Evolutionary conservation across 2,797 vertebrate genomes (phyloP).

Genomic region (Diplodus puntazzo): DNA sequence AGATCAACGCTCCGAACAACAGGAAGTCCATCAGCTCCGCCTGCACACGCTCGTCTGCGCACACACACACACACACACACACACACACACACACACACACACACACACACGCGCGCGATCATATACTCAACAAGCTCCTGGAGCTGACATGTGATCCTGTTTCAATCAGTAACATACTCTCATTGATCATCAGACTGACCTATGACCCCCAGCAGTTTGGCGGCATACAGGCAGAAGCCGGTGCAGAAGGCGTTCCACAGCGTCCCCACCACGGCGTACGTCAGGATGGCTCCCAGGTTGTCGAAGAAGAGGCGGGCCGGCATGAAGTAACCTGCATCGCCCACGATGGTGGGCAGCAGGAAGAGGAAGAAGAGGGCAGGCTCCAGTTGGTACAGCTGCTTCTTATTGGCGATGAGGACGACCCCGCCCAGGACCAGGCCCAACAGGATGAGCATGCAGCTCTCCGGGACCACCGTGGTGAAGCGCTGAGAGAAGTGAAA

Average conservation of each 20-base stretch:
- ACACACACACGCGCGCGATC: neutral
- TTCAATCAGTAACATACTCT: no score
- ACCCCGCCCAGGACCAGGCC: conserved; percentile 93
- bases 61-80: neutral
- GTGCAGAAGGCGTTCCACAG: conserved; percentile 97
- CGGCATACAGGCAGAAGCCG: conserved; percentile 90
- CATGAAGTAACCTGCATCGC: conserved; percentile 97
- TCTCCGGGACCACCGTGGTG: conserved; percentile 93
- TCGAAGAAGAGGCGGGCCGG: conserved; percentile 95
- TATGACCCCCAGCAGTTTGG: conserved; percentile 89
- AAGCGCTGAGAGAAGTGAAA: conserved; percentile 95
- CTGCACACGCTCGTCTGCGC: conserved; percentile 87
- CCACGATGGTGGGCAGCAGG: conserved; percentile 94
- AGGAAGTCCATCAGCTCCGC: conserved; percentile 95
- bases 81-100: neutral
- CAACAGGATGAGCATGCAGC: conserved; percentile 94
- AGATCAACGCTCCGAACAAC: conserved; percentile 95
- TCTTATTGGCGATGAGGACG: conserved; percentile 93
- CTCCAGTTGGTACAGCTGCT: conserved; percentile 94
- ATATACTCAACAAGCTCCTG: no score
- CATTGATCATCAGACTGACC: conserved; percentile 80
- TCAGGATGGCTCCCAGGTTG: conserved; percentile 95
- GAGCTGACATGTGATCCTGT: no score
- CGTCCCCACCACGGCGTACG: conserved; percentile 94
- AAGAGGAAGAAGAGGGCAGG: conserved; percentile 98